Conservation (phyloP, 2,113 vertebrate genomes). For the Oncorhynchus gorbuscha region DNA sequence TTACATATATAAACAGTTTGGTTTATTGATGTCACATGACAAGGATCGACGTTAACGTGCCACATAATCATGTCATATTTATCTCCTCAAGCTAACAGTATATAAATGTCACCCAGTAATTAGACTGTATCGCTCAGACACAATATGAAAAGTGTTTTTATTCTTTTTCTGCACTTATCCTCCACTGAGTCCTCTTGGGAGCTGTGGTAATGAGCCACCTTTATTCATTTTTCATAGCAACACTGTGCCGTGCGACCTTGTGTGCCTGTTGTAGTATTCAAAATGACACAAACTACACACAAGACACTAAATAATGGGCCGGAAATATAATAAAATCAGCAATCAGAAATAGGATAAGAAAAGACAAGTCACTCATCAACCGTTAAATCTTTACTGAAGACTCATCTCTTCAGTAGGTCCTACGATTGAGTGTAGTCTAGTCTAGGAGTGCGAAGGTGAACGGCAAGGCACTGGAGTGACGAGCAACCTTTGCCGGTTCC, state of each 20-base stretch:
- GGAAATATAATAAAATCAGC: no score
- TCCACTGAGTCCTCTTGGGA: not conserved
- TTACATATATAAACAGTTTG: not conserved
- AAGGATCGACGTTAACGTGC: not conserved
- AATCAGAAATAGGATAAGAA: no score
- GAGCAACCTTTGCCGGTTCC: no score
- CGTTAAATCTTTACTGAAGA: no score
- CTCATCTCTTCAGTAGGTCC: no score
- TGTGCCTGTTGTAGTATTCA: not conserved
- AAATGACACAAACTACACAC: no score
- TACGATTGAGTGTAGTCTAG: no score
- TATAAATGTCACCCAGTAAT: not conserved
- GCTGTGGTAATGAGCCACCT: constrained; percentile 7
- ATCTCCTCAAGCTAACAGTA: not conserved
- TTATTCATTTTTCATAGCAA: constrained; percentile 22
- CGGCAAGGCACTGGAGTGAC: no score
- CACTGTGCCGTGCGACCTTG: constrained; percentile 16
- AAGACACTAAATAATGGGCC: no score
- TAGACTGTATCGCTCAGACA: not conserved
- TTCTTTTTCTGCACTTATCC: not conserved
- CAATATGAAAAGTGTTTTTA: not conserved
- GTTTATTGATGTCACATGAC: not conserved
- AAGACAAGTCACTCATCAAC: no score
- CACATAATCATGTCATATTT: not conserved
- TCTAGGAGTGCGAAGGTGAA: no score